A percentile compares a stretch with the other conserved stretches of the same genome.
Conservation (phyloP, 2,113 vertebrate genomes). For the Tricholaema leucomelas region DNA sequence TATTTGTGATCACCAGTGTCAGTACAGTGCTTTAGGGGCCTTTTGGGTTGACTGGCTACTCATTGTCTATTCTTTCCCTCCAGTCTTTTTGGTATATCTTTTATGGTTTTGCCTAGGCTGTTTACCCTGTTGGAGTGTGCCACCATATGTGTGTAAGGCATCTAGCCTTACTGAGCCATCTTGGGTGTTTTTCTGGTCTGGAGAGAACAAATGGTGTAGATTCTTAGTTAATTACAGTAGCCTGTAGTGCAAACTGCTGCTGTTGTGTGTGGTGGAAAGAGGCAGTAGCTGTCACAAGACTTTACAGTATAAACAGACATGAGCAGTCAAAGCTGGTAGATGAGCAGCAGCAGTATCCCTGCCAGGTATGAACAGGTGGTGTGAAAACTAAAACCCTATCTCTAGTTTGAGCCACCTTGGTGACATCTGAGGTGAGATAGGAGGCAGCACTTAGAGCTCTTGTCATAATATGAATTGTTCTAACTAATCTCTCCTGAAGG, state of each 20-base stretch:
- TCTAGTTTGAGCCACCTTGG: not conserved
- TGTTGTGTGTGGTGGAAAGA: not conserved
- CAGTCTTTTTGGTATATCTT: not conserved
- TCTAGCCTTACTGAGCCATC: not conserved
- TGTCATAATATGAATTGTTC: not conserved
- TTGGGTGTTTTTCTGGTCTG: not conserved
- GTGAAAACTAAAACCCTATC: not conserved
- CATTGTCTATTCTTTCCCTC: not conserved
- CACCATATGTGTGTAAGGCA: not conserved
- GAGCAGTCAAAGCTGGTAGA: not conserved
- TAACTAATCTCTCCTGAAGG: not conserved
- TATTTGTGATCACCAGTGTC: not conserved
- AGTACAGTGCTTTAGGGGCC: not conserved
- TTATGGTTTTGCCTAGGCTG: not conserved
- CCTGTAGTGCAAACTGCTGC: not conserved
- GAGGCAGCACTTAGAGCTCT: not conserved
- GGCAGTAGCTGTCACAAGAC: not conserved
- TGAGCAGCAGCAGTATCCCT: not conserved
- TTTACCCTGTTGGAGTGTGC: not conserved
- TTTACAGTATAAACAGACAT: not conserved
- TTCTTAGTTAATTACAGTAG: not conserved
- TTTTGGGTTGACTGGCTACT: not conserved
- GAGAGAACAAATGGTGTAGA: not conserved
- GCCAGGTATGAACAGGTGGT: not conserved
- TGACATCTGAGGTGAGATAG: not conserved